These are phyloP conservation scores for Rhadinocentrus ornatus DNA, from an alignment of 2,797 vertebrate genomes.

Conservation along the genomic window DNA sequence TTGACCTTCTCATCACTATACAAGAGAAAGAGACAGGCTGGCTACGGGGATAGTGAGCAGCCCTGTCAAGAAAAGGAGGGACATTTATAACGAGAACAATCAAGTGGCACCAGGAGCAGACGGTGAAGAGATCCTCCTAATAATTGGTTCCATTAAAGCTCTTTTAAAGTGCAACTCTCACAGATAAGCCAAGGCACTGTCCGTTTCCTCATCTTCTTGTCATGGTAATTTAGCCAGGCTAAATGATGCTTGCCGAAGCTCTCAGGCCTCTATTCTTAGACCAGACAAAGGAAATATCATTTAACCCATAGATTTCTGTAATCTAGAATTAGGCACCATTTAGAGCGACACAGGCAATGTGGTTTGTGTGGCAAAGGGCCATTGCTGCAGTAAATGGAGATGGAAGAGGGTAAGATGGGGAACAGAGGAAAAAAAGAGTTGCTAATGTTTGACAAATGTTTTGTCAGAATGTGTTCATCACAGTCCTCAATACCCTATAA, in stretches of 20 bases:
- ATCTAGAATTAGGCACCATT: constrained; percentile 76
- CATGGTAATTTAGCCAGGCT: constrained; percentile 80
- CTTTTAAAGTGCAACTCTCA: constrained; percentile 79
- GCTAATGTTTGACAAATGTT: constrained; percentile 49
- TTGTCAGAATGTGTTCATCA: constrained; percentile 18
- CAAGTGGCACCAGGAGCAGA: constrained; percentile 68
- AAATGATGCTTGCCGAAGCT: constrained; percentile 77
- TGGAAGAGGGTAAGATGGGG: constrained; percentile 43
- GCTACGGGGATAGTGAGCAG: constrained; percentile 55
- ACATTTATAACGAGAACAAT: constrained; percentile 79
- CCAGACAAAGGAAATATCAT: constrained; percentile 77
- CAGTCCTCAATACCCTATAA: not conserved
- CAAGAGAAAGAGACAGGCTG: constrained; percentile 60
- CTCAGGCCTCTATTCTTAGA: constrained; percentile 71
- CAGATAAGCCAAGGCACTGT: constrained; percentile 74
- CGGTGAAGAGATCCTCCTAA: constrained; percentile 70
- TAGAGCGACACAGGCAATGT: constrained; percentile 54
- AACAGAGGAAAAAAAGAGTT: constrained; percentile 37
- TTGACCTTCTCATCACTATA: constrained; percentile 83
- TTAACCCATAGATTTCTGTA: constrained; percentile 73
- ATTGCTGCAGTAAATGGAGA: constrained; percentile 59
- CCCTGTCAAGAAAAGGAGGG: constrained; percentile 72
- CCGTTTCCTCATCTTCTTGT: constrained; percentile 74
- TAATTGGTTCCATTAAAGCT: constrained; percentile 83
- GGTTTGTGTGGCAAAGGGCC: constrained; percentile 50